phyloP scores from a whole-genome alignment of 2,113 vertebrate species.

The Tragelaphus imberbis region DNA sequence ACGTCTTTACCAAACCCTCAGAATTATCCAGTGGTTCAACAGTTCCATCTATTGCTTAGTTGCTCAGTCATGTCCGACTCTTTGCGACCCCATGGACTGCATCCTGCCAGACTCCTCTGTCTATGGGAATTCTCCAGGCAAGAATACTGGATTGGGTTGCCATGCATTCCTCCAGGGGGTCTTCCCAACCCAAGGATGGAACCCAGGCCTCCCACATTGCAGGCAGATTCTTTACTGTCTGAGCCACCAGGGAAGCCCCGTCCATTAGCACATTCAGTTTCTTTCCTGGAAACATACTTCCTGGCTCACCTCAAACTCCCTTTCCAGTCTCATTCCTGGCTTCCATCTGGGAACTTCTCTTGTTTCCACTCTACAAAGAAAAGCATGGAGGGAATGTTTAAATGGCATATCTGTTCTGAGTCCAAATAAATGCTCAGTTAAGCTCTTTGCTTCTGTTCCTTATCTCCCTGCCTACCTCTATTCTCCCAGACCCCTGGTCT shows the following conservation, averaged over 20 bases:
- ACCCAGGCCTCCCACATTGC: neutral
- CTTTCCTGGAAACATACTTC: neutral
- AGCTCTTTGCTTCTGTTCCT: neutral
- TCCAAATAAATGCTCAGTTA: neutral
- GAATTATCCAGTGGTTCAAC: neutral
- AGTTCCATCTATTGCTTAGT: neutral
- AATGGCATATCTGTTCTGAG: neutral
- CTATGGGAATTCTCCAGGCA: neutral
- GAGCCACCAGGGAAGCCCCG: neutral
- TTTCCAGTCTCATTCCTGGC: neutral
- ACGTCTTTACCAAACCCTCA: neutral
- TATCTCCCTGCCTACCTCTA: neutral
- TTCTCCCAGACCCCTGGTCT: neutral
- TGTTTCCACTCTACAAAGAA: neutral
- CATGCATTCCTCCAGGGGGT: neutral
- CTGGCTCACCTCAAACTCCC: neutral
- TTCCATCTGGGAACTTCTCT: neutral
- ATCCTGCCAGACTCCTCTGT: neutral
- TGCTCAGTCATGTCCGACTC: neutral
- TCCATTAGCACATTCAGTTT: neutral
- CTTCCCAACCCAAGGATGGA: neutral
- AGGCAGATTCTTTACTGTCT: neutral
- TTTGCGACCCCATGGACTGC: neutral
- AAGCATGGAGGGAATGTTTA: neutral
- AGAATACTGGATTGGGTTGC: neutral